These are phyloP conservation scores for Anarhynchus alexandrinus DNA, from an alignment of 2,113 vertebrate genomes.

Conservation along the genomic window DNA sequence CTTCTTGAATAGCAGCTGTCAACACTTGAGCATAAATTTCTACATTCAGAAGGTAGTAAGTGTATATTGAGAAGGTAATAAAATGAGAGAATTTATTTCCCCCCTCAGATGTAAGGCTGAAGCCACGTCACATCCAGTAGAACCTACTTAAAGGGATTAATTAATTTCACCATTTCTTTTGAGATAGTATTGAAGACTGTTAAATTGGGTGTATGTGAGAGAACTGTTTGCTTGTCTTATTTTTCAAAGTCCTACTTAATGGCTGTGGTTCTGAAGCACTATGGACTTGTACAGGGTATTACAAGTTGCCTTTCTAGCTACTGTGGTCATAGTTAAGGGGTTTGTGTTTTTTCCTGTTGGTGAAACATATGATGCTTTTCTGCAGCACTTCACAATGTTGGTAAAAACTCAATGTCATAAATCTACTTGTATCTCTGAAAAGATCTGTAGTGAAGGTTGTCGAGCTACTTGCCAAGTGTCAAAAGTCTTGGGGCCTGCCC, in stretches of 20 bases:
- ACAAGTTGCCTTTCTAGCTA: not conserved
- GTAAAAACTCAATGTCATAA: not conserved
- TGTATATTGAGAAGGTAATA: not conserved
- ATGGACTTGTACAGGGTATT: not conserved
- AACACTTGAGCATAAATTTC: not conserved
- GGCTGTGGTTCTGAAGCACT: not conserved
- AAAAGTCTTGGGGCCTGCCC: accelerated
- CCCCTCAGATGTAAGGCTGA: not conserved
- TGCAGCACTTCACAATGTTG: not conserved
- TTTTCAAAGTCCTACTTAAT: not conserved
- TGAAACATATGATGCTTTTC: not conserved
- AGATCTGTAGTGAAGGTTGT: not conserved
- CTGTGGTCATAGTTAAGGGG: not conserved
- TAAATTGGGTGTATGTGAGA: not conserved
- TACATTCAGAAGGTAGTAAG: not conserved
- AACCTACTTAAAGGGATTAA: not conserved
- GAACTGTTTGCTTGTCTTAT: not conserved
- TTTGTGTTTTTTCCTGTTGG: not conserved
- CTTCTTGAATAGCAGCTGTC: not conserved
- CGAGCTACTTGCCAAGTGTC: not conserved
- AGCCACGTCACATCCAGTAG: not conserved
- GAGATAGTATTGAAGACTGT: not conserved
- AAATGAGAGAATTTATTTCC: not conserved
- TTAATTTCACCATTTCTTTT: not conserved
- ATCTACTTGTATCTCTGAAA: not conserved